A percentile compares a stretch with the other conserved stretches of the same genome.
Evolutionary conservation across 2,888 invertebrate species (phyloP).

Genomic region (Pardosa pseudoannulata): DNA sequence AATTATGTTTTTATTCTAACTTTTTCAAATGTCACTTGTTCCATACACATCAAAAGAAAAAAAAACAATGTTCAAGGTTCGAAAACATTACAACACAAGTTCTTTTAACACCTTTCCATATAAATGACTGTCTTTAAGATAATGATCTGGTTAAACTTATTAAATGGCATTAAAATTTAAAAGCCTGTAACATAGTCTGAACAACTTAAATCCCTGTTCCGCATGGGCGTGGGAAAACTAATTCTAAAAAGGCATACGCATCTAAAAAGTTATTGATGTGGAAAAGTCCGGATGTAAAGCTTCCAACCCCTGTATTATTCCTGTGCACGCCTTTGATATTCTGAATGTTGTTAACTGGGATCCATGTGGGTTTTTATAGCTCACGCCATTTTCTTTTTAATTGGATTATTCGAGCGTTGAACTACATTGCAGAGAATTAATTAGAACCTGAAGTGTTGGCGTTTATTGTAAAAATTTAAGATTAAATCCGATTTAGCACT

Average conservation of each 20-base stretch:
- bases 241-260: neutral
- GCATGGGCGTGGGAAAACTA: neutral
- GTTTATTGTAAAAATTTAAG: no score
- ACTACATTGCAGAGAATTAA: neutral
- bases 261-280: neutral
- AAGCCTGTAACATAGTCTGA: neutral
- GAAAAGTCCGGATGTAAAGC: conserved; percentile 3
- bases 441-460: neutral
- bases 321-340: neutral
- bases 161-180: neutral
- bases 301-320: neutral
- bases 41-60: no score
- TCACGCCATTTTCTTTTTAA: neutral
- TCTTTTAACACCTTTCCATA: no score
- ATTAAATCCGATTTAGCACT: no score
- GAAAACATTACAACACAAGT: no score
- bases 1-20: no score
- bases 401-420: neutral
- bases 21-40: no score
- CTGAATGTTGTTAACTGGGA: neutral
- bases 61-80: no score
- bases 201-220: neutral
- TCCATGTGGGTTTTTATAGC: neutral
- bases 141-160: neutral
- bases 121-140: neutral